phyloP scores from a whole-genome alignment of 37 sponge, comb jelly and placozoan species.

The Cliona cf. orientalis region DNA sequence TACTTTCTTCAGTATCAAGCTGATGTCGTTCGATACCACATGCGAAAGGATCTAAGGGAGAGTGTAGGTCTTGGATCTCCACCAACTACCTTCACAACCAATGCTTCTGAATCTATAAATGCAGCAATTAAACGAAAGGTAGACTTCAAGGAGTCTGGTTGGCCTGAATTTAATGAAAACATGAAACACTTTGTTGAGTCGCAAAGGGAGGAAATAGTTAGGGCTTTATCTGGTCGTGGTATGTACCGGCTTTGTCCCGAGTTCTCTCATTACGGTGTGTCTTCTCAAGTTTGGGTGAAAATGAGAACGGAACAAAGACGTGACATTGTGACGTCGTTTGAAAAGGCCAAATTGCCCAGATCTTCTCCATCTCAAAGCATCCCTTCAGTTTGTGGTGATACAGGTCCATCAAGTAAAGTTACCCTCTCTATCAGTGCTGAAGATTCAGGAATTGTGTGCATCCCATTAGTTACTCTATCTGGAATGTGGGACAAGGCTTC shows the following conservation, averaged over 20 bases:
- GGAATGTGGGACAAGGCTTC: slow-evolving; percentile 37
- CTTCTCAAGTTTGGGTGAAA: slow-evolving; percentile 1
- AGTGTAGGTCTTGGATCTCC: slow-evolving; percentile 38
- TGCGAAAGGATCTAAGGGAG: slow-evolving; percentile 34
- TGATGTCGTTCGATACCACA: slow-evolving; percentile 15
- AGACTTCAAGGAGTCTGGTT: slow-evolving; percentile 38
- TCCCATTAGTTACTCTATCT: slow-evolving; percentile 20
- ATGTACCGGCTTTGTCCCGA: slow-evolving; percentile 10
- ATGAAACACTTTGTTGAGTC: neutral
- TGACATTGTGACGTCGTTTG: slow-evolving; percentile 8
- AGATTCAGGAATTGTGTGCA: neutral
- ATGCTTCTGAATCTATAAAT: slow-evolving; percentile 40
- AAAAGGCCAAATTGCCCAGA: neutral
- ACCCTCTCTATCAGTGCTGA: neutral
- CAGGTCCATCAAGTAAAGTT: too few relatives aligned
- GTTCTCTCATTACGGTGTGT: slow-evolving; percentile 13
- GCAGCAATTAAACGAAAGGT: slow-evolving; percentile 50
- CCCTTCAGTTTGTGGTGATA: too few relatives aligned
- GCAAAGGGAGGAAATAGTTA: slow-evolving; percentile 18
- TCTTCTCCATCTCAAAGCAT: neutral
- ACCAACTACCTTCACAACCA: slow-evolving; percentile 49
- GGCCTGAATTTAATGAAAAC: slow-evolving; percentile 39
- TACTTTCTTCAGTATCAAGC: slow-evolving; percentile 34
- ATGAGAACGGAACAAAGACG: slow-evolving; percentile 35
- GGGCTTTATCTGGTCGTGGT: slow-evolving; percentile 32